These are phyloP conservation scores for Gadopsis bispinosus DNA, from an alignment of 2,797 vertebrate genomes.

Conservation along the genomic window DNA sequence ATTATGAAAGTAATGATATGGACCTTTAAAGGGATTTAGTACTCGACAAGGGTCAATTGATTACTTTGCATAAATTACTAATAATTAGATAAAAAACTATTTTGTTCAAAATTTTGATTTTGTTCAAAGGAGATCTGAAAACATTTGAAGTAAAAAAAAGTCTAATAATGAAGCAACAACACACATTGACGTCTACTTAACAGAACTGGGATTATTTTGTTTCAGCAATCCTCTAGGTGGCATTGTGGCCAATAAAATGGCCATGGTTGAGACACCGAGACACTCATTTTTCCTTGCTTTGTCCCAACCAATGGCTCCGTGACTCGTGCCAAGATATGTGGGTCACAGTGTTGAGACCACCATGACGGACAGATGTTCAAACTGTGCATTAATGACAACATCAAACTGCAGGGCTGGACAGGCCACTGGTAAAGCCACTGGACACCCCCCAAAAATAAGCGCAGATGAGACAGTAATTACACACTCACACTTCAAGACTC, in stretches of 20 bases:
- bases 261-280: background rate
- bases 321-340: constrained; percentile 56
- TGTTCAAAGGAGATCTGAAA: background rate
- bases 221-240: constrained; percentile 72
- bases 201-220: background rate
- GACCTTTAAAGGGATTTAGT: background rate
- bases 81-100: background rate
- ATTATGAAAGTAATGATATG: background rate
- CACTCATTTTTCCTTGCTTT: constrained; percentile 18
- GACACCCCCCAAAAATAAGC: constrained; percentile 40
- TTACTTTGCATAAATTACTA: background rate
- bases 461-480: constrained; percentile 18
- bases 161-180: background rate
- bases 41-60: too few relatives aligned
- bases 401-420: constrained; percentile 19
- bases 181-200: background rate
- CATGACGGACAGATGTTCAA: constrained; percentile 40
- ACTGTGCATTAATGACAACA: constrained; percentile 10
- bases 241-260: constrained; percentile 57
- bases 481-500: constrained; percentile 34
- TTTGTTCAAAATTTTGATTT: background rate
- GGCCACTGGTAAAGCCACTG: constrained; percentile 17
- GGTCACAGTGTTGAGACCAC: constrained; percentile 49
- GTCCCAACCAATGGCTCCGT: constrained; percentile 17
- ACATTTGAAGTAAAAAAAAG: background rate